phyloP scores from a whole-genome alignment of 2,797 vertebrate species.

The Sebastes cheni region DNA sequence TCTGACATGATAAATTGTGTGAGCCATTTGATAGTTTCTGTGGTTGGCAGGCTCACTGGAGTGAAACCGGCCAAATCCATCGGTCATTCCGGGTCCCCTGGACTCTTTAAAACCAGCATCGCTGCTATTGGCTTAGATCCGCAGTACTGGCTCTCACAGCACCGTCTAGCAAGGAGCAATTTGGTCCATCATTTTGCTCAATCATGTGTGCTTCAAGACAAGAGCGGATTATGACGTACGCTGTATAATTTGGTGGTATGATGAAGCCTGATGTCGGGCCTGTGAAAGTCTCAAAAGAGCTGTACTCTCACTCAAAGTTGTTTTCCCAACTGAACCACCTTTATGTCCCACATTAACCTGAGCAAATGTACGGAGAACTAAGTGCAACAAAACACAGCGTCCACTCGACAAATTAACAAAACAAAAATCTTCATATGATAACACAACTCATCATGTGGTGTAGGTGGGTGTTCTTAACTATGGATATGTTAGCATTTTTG shows the following conservation, averaged over 20 bases:
- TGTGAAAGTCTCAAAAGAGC: not conserved
- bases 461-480: not conserved
- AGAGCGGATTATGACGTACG: slow-evolving; percentile 7
- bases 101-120: slow-evolving; percentile 13
- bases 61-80: slow-evolving; percentile 23
- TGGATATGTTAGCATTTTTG: not conserved
- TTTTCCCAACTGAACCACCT: not conserved
- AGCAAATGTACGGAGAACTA: not conserved
- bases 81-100: slow-evolving; percentile 37
- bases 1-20: slow-evolving; percentile 32
- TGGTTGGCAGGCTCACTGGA: slow-evolving; percentile 28
- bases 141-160: slow-evolving; percentile 14
- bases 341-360: not conserved
- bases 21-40: slow-evolving; percentile 31
- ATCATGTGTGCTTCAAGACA: slow-evolving; percentile 31
- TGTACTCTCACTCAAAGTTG: not conserved
- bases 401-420: not conserved
- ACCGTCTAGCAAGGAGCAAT: slow-evolving; percentile 20
- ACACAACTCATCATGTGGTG: not conserved
- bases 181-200: slow-evolving; percentile 33
- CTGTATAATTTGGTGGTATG: slow-evolving; percentile 7
- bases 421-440: not conserved
- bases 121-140: slow-evolving; percentile 13
- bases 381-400: not conserved
- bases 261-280: not conserved